Percentiles rank a stretch among this genome's conserved stretches.
These are phyloP conservation scores for Apocrypta bakeri DNA, from an alignment of 1,140 invertebrate species.

Conservation along the genomic window DNA sequence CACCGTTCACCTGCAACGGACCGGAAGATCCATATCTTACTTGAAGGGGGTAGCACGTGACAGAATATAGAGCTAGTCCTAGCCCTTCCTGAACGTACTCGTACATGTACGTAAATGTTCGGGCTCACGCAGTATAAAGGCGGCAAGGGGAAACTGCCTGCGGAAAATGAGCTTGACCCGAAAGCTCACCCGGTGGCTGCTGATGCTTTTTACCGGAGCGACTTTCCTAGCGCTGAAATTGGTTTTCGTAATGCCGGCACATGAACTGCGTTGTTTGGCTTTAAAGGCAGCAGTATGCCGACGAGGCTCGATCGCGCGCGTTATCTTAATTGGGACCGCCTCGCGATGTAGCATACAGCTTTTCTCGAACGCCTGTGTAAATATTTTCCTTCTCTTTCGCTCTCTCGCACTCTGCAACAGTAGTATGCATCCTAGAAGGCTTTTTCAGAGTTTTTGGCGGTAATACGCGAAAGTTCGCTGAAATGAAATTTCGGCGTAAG, in stretches of 20 bases:
- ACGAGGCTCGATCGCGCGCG: neutral
- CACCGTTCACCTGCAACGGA: constrained; percentile 68
- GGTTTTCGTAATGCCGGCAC: neutral
- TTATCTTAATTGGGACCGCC: neutral
- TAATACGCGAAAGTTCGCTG: neutral
- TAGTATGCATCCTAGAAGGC: too few relatives aligned
- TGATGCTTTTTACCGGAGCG: constrained; percentile 8
- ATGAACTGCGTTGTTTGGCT: neutral
- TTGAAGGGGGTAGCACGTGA: constrained; percentile 24
- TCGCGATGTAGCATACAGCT: too few relatives aligned
- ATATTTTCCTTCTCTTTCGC: neutral
- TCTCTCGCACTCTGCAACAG: too few relatives aligned
- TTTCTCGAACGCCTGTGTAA: neutral
- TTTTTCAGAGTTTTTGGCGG: neutral
- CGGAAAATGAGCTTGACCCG: constrained; percentile 17
- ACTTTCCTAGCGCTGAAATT: neutral
- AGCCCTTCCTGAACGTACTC: neutral
- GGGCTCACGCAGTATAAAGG: neutral
- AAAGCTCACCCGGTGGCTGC: neutral
- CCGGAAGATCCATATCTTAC: constrained; percentile 72
- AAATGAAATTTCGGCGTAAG: neutral
- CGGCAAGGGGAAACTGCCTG: neutral
- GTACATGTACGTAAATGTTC: neutral
- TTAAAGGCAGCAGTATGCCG: neutral
- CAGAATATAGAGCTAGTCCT: neutral